Base-by-base conservation (phyloP, 1,140 invertebrate species). In the Acromyrmex charruanus region DNA sequence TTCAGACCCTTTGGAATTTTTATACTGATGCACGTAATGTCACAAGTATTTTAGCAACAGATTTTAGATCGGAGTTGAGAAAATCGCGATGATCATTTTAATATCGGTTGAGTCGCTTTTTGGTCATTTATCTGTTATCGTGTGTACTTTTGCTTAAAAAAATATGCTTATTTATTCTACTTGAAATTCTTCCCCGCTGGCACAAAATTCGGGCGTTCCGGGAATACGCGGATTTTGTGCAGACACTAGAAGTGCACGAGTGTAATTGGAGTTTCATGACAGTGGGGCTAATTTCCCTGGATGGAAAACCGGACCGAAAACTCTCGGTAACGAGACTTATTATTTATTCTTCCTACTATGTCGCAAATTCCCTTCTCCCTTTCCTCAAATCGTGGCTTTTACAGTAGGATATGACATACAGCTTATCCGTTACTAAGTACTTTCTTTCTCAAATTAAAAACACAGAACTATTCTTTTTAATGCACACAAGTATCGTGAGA, bases 191-290 rank as follows among this genome's bases (percentile, higher is more conserved):
- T 81, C 18, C 31, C 35, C n/a, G 6, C 51, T 10, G 25, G 1
- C 14, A 44, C 7, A 10, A 72, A 72, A 81, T 71, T 71, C 10
- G 12, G 10, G n/a, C 12, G 31, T 31, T 3, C 31, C 16, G 77
- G 51, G 49, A 58, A 71, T 71, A 81, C 6, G 21, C 10, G 31
- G 3, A 81, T 81, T 59, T 69, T 21, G 53, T 31, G n/a, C 51
- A 81, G 16, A 81, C n/a, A 44, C 3, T 28, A 44, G 12, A 66
- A 12, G 44, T 35, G 35, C 25, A 35, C 25, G 16, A 77, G 21
- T 84, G 59, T 89, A 90, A 90, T 90, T 90, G 79, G 77, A 74
- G 63, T 58, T 87, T 68, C 53, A 51, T 85, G 79, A 87, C 77
- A 68, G 63, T 49, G 59, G 28, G 55, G 86, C 63, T 85, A 90